phyloP scores from a whole-genome alignment of 2,797 vertebrate genomes.

The Brotogeris chrysoptera region DNA sequence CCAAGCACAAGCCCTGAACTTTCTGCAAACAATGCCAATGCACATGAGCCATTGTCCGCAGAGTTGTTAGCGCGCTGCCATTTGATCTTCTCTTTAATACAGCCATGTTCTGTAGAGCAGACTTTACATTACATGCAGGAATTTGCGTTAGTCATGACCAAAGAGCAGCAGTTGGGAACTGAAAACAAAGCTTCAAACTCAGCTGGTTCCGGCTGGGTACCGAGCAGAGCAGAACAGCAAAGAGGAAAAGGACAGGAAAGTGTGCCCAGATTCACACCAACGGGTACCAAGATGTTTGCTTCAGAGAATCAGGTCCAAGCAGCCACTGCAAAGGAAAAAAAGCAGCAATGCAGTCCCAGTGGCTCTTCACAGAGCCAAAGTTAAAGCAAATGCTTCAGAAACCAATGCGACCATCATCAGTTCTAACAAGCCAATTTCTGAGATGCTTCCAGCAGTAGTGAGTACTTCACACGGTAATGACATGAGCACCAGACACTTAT shows the following conservation, averaged over 20 bases:
- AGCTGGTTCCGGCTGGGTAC: not conserved
- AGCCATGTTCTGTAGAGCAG: not conserved
- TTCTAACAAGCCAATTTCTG: not conserved
- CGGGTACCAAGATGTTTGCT: rapidly evolving
- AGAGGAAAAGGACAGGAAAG: not conserved
- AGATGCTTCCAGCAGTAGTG: not conserved
- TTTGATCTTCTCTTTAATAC: not conserved
- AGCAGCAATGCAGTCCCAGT: not conserved
- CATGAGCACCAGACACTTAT: rapidly evolving
- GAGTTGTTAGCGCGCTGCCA: not conserved
- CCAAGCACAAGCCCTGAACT: not conserved
- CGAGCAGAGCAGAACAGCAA: not conserved
- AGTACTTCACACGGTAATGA: rapidly evolving
- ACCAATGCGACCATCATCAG: rapidly evolving
- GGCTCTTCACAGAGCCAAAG: rapidly evolving
- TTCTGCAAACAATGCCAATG: conserved; percentile 15
- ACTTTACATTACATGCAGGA: not conserved
- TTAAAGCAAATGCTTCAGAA: not conserved
- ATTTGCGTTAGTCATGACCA: not conserved
- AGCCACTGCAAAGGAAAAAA: not conserved
- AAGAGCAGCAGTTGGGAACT: not conserved
- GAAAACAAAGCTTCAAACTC: not conserved
- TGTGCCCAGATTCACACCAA: too few species aligned
- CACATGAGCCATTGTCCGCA: not conserved
- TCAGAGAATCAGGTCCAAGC: rapidly evolving